Evolutionary conservation across 1,140 invertebrate genomes (phyloP), one percentile per base, ranked within the genome.

Genomic region (Artemia franciscana): DNA sequence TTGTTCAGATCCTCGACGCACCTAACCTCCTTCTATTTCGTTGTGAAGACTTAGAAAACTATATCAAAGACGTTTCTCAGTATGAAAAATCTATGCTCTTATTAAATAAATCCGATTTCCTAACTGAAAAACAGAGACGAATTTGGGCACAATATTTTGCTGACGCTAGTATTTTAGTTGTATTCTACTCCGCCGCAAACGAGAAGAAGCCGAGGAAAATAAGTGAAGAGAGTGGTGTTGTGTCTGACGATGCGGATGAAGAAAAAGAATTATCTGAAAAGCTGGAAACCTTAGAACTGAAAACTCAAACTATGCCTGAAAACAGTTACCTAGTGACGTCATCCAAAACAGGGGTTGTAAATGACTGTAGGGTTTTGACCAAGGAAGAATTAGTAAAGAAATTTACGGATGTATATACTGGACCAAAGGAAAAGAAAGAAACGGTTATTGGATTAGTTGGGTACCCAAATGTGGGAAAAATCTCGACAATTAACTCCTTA

Each of bases 401-500:
- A 12, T 82, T 94, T 28, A 81, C 79, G 68, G 76, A 70, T 21
- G 74, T 87, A 30, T 81, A 83, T 68, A 72, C 67, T 64, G 76
- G 67, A 56, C 57, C 21, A 39, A 83, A 79, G 65, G 76, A 65
- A 80, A 73, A 2, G 71, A 76, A 57, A 75, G 72, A 56, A 12
- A 79, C 83, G 0, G 91, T 88, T 28, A 80, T 97, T 65, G 92
- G 92, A 56, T 79, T 97, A 73, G 91, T 96, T 67, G 95, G 96
- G 0, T 98, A 98, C 78, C 95, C 95, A 1, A 99, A 99, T 79
- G 96, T 99, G 28, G 96, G 96, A 15, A 99, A 99, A 77, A 97
- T 92, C 76, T 98, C 93, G 58, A 96, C 93, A 3, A 95, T 98
- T 28, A 98, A 99, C 80, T 79, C 89, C 4, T 73, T 99, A 56